These are phyloP conservation scores for Lytechinus variegatus DNA, from an alignment of 35 echinoderm and acorn worm genomes.

Conservation along the genomic window DNA sequence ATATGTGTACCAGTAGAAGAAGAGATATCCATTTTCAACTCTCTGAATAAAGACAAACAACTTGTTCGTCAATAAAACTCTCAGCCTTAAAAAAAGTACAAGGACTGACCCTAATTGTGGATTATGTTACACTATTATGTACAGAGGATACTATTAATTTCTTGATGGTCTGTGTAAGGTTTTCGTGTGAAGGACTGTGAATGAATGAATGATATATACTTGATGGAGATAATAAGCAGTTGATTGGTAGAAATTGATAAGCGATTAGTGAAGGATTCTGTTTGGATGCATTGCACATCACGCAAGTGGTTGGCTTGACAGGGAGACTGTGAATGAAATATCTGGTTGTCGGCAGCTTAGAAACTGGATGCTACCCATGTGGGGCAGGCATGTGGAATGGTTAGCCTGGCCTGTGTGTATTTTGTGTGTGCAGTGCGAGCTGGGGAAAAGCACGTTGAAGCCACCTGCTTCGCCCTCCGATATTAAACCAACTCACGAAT, in stretches of 20 bases:
- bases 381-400: not conserved
- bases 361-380: conserved; percentile 23
- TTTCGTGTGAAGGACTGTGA: not conserved
- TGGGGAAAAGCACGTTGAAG: conserved; percentile 24
- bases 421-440: conserved; percentile 21
- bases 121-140: not conserved
- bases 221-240: not conserved
- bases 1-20: not conserved
- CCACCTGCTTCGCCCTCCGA: conserved; percentile 18
- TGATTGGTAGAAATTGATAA: not conserved
- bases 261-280: not conserved
- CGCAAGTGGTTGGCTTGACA: not conserved
- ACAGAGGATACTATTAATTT: not conserved
- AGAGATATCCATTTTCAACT: not conserved
- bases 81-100: not conserved
- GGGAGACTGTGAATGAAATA: not conserved
- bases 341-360: not conserved
- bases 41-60: not conserved
- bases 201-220: not conserved
- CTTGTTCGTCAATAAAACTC: not conserved
- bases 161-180: not conserved
- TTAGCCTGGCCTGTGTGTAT: conserved; percentile 35
- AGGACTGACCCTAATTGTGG: not conserved
- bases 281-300: conserved; percentile 9
- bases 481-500: not conserved